phyloP scores from a whole-genome alignment of 2,888 invertebrate genomes.

The Epinotia ramella region DNA sequence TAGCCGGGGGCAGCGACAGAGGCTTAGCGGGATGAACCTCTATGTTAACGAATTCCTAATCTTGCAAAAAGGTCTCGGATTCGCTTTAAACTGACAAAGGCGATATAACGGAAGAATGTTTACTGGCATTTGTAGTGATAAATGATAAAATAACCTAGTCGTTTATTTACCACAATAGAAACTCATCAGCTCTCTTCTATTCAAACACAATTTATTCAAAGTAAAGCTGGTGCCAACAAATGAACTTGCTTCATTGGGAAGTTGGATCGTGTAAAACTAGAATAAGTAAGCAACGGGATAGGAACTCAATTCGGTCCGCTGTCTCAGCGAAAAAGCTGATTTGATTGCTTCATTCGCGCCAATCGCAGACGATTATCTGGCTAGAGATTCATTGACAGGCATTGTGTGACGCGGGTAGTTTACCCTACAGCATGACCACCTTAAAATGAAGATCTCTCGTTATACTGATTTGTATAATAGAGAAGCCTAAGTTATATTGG shows the following conservation, averaged over 20 bases:
- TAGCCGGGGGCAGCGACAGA: conserved; percentile 34
- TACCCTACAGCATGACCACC: conserved; percentile 5
- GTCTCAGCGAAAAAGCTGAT: conserved; percentile 48
- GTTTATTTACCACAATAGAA: conserved; percentile 2
- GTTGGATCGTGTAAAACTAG: conserved; percentile 50
- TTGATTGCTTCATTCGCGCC: conserved; percentile 47
- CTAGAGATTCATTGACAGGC: conserved; percentile 50
- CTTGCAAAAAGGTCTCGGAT: conserved; percentile 43
- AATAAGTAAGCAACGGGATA: conserved; percentile 68
- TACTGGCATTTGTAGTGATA: conserved; percentile 19
- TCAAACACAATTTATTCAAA: neutral
- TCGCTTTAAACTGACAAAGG: conserved; percentile 38
- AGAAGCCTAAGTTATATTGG: neutral
- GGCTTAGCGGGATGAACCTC: conserved; percentile 40
- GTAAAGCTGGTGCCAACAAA: neutral
- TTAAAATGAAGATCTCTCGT: neutral
- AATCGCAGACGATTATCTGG: conserved; percentile 54
- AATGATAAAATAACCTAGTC: neutral
- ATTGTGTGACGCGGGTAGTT: conserved; percentile 16
- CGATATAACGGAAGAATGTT: conserved; percentile 19
- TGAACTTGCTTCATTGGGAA: neutral
- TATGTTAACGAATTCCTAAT: conserved; percentile 42
- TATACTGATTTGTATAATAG: neutral
- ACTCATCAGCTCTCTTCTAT: neutral
- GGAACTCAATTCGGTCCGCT: conserved; percentile 48